These are phyloP conservation scores for Maconellicoccus hirsutus DNA, from an alignment of 1,140 invertebrate genomes.

Conservation along the genomic window DNA sequence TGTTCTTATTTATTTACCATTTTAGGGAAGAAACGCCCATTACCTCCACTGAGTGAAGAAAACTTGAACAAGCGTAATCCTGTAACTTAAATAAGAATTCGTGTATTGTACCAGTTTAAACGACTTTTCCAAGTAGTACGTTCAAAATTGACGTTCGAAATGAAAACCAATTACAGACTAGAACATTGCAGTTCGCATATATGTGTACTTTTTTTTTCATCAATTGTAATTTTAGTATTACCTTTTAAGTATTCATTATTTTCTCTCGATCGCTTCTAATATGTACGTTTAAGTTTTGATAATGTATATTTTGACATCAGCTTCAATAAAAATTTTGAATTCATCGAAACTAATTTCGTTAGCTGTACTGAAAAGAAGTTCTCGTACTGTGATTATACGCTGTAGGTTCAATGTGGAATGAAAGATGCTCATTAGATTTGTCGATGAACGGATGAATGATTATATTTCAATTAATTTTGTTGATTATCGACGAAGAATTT, in stretches of 20 bases:
- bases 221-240: background rate
- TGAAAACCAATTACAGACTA: background rate
- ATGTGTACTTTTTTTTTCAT: background rate
- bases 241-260: background rate
- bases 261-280: background rate
- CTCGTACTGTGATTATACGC: too few relatives aligned
- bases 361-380: too few relatives aligned
- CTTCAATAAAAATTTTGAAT: background rate
- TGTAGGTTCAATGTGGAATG: too few relatives aligned
- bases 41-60: background rate
- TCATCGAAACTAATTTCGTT: too few relatives aligned
- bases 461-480: too few relatives aligned
- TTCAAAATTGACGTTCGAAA: background rate
- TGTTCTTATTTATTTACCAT: background rate
- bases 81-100: background rate
- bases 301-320: background rate
- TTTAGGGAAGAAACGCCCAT: conserved; percentile 19
- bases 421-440: too few relatives aligned
- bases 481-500: too few relatives aligned
- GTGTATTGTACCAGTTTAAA: background rate
- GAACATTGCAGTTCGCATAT: background rate
- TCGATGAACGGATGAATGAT: too few relatives aligned
- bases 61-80: background rate
- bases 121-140: background rate
- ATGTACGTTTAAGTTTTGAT: background rate